Conservation (phyloP, 1,140 invertebrate species). For the Conus ventricosus region DNA sequence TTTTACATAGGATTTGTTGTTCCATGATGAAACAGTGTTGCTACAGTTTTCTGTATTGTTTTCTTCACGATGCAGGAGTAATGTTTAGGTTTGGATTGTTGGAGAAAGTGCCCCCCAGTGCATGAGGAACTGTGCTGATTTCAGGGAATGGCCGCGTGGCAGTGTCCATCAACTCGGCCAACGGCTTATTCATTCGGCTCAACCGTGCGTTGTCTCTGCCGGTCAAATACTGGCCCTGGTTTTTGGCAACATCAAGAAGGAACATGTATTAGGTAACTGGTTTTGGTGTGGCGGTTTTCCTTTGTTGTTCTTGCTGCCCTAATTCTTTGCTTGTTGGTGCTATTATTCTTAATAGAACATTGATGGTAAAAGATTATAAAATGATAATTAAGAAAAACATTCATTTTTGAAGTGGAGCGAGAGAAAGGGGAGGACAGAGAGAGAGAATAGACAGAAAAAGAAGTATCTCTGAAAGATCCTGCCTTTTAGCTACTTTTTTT, state of each 20-base stretch:
- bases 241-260: slow-evolving; percentile 77
- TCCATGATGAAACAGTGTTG: no score
- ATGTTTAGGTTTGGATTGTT: neutral
- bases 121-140: neutral
- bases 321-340: neutral
- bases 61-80: neutral
- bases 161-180: slow-evolving; percentile 80
- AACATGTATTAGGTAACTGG: slow-evolving; percentile 78
- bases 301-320: neutral
- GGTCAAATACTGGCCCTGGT: slow-evolving; percentile 86
- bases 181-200: slow-evolving; percentile 77
- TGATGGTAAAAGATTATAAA: no score
- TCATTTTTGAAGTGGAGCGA: no score
- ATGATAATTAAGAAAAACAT: no score
- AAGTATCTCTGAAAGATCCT: no score
- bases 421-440: no score
- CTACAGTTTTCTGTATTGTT: no score
- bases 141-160: slow-evolving; percentile 84
- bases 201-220: slow-evolving; percentile 84
- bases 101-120: no score
- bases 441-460: no score
- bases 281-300: no score
- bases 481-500: no score
- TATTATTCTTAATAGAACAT: neutral
- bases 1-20: no score